Conservation (phyloP, 2,888 invertebrate species). For the Stenoptilia bipunctidactyla region DNA sequence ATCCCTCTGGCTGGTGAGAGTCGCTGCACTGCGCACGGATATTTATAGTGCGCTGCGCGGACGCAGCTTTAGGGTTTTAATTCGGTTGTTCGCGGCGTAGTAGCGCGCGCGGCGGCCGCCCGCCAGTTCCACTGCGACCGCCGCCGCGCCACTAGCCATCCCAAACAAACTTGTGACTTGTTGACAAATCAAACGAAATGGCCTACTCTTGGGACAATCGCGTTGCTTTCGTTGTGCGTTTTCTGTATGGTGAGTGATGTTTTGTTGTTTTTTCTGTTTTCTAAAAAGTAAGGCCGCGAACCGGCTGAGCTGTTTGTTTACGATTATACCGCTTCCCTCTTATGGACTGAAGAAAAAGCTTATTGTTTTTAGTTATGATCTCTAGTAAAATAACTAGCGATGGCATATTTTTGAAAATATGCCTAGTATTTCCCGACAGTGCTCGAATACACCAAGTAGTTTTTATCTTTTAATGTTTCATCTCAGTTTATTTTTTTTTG, state of each 20-base stretch:
- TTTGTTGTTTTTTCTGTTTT: too few species aligned
- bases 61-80: not conserved
- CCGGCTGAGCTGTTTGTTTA: too few species aligned
- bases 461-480: too few species aligned
- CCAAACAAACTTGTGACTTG: constrained; percentile 1
- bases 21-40: constrained; percentile 4
- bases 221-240: constrained; percentile 84
- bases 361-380: too few species aligned
- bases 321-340: too few species aligned
- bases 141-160: constrained; percentile 26
- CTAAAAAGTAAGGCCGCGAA: too few species aligned
- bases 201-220: constrained; percentile 88
- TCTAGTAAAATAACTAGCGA: too few species aligned
- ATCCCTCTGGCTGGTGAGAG: constrained; percentile 7
- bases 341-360: too few species aligned
- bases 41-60: constrained; percentile 7
- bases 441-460: too few species aligned
- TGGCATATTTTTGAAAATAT: too few species aligned
- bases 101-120: constrained; percentile 38
- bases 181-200: constrained; percentile 50
- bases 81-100: constrained; percentile 25
- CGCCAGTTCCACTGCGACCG: constrained; percentile 35
- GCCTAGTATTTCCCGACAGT: too few species aligned
- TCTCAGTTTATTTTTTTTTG: too few species aligned
- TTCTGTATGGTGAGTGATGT: constrained; percentile 78